phyloP scores from a whole-genome alignment of 2,888 invertebrate species.

The Xylophagus ater region DNA sequence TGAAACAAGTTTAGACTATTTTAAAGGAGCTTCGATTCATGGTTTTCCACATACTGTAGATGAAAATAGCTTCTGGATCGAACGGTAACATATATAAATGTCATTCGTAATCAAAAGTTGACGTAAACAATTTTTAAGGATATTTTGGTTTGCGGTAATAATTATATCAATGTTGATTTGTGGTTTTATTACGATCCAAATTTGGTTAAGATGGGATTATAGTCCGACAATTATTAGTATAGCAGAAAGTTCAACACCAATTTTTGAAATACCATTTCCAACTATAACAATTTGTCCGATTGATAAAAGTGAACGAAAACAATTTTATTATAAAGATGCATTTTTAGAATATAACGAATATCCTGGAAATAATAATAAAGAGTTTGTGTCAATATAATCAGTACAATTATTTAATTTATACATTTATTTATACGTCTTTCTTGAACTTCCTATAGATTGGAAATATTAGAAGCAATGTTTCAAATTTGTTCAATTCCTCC shows the following conservation, averaged over 20 bases:
- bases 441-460: no score
- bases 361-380: neutral
- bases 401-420: no score
- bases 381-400: neutral
- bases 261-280: conserved; percentile 50
- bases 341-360: neutral
- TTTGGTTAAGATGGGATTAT: conserved; percentile 58
- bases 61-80: conserved; percentile 43
- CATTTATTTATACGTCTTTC: no score
- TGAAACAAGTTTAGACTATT: conserved; percentile 48
- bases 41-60: conserved; percentile 53
- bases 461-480: neutral
- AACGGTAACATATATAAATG: no score
- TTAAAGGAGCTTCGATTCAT: conserved; percentile 51
- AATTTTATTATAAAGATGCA: conserved; percentile 7
- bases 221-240: conserved; percentile 65
- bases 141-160: conserved; percentile 53
- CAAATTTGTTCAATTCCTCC: no score
- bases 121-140: conserved; percentile 33
- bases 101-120: no score
- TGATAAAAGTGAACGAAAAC: conserved; percentile 46
- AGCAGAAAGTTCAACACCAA: conserved; percentile 56
- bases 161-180: conserved; percentile 50
- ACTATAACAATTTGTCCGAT: conserved; percentile 55
- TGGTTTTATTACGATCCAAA: conserved; percentile 47